A percentile compares a stretch with the other conserved stretches of the same genome.
Conservation (phyloP, 2,113 vertebrate genomes). For the Neogale vison region DNA sequence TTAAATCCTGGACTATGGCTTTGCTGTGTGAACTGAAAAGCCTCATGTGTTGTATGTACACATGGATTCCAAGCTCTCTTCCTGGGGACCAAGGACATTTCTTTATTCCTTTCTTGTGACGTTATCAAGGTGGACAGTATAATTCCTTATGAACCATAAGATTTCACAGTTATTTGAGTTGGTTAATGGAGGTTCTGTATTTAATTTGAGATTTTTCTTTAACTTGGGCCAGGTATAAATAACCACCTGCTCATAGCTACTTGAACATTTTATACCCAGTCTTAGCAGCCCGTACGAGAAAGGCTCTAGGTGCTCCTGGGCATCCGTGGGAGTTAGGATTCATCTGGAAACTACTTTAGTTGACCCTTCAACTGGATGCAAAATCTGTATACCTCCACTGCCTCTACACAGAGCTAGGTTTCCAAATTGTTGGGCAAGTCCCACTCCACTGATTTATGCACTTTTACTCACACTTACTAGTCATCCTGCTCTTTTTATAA, state of each 20-base stretch:
- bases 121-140: not conserved
- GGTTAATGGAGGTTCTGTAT: not conserved
- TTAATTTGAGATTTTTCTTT: not conserved
- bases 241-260: not conserved
- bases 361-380: not conserved
- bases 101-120: not conserved
- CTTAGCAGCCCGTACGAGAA: not conserved
- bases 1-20: not conserved
- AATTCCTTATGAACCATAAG: not conserved
- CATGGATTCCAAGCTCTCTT: not conserved
- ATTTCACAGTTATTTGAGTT: not conserved
- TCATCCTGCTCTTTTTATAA: not conserved
- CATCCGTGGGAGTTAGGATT: not conserved
- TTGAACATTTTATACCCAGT: not conserved
- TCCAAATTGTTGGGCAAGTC: not conserved
- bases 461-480: not conserved
- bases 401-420: not conserved
- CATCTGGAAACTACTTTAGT: not conserved
- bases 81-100: not conserved
- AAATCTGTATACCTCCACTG: not conserved
- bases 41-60: not conserved
- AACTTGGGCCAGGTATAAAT: not conserved
- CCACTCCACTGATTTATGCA: not conserved
- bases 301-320: too few species aligned
- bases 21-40: not conserved